A percentile compares a stretch with the other conserved stretches of the same genome.
Evolutionary conservation across 1,140 invertebrate species (phyloP).

Genomic region (Penaeus chinensis): DNA sequence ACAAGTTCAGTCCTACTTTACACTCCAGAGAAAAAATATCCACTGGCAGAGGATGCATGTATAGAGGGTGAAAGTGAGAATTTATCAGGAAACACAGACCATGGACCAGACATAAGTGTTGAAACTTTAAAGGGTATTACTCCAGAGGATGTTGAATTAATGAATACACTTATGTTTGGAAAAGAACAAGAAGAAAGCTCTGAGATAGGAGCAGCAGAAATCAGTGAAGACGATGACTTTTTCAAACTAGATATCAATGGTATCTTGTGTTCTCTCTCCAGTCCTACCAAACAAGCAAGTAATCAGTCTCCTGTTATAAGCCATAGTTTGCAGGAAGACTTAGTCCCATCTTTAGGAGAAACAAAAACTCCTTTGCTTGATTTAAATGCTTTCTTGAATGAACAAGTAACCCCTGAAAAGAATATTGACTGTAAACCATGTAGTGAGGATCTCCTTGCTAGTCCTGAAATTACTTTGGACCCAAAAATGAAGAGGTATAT

Average conservation of each 20-base stretch:
- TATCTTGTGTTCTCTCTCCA: constrained; percentile 13
- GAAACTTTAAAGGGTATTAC: constrained; percentile 4
- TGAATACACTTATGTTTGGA: constrained; percentile 44
- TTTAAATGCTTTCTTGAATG: background rate
- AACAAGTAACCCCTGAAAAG: background rate
- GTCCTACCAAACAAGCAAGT: background rate
- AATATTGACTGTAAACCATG: background rate
- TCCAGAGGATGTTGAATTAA: constrained; percentile 39
- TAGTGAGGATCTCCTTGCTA: background rate
- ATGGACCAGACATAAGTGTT: background rate
- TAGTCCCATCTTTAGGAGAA: background rate
- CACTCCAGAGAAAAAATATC: background rate
- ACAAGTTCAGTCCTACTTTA: background rate
- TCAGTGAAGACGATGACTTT: constrained; percentile 24
- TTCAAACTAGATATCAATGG: background rate
- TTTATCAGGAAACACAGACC: background rate
- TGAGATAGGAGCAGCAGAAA: background rate
- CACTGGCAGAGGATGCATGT: background rate
- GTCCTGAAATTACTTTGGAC: constrained; percentile 45
- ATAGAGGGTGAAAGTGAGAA: background rate
- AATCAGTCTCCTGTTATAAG: too few relatives aligned
- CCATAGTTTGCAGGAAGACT: background rate
- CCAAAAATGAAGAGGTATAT: constrained; percentile 5
- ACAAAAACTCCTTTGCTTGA: too few relatives aligned
- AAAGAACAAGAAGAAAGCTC: constrained; percentile 14